Evolutionary conservation across 2,888 invertebrate genomes (phyloP).

Genomic region (Caenorhabditis becei): DNA sequence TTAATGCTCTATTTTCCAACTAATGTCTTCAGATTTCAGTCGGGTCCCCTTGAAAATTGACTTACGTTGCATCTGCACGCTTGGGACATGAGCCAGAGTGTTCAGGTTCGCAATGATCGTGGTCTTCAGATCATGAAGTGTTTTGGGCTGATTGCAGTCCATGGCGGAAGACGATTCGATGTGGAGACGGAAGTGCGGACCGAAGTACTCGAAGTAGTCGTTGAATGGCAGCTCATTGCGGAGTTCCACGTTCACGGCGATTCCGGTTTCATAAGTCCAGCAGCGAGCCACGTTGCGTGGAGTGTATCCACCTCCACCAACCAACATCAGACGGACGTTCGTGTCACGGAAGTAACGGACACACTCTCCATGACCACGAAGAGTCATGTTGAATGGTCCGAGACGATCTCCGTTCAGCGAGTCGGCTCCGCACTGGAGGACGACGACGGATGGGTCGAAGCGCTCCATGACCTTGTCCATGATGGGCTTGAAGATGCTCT

Average conservation of each 20-base stretch:
- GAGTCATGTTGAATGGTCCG: constrained; percentile 88
- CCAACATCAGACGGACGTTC: constrained; percentile 94
- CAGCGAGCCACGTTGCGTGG: constrained; percentile 84
- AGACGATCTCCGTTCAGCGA: constrained; percentile 96
- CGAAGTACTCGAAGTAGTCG: constrained; percentile 79
- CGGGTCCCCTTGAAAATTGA: no score
- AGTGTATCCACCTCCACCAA: constrained; percentile 89
- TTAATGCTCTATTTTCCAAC: no score
- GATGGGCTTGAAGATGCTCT: constrained; percentile 89
- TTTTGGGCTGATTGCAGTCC: constrained; percentile 74
- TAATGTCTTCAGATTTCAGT: no score
- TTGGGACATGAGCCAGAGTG: constrained; percentile 73
- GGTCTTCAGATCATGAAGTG: constrained; percentile 70
- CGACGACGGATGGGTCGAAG: constrained; percentile 97
- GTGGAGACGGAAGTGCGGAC: constrained; percentile 78
- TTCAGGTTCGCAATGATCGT: constrained; percentile 75
- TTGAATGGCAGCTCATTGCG: constrained; percentile 80
- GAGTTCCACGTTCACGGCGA: constrained; percentile 78
- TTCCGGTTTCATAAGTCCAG: constrained; percentile 98
- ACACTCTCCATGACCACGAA: constrained; percentile 84
- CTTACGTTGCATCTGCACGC: constrained; percentile 80
- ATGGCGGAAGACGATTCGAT: constrained; percentile 73
- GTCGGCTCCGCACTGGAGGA: constrained; percentile 98
- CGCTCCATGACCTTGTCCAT: constrained; percentile 91
- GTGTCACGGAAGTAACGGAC: constrained; percentile 98